These are phyloP conservation scores for Balanococcus diminutus DNA, from an alignment of 2,888 invertebrate species.

Conservation along the genomic window DNA sequence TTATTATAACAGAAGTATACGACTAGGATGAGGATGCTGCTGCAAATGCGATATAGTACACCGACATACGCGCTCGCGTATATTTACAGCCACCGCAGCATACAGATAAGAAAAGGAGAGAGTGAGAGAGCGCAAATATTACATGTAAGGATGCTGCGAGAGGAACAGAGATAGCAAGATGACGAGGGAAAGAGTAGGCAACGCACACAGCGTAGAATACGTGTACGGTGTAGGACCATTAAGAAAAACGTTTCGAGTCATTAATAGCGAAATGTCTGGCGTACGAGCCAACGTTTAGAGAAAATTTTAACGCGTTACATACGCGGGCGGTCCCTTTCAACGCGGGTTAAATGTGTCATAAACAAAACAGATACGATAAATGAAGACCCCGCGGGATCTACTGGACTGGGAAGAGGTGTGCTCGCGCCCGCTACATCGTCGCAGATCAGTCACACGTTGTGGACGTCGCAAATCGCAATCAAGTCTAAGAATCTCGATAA, in stretches of 20 bases:
- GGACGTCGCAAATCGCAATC: too few relatives aligned
- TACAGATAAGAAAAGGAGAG: not conserved
- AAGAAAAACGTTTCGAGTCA: constrained; percentile 43
- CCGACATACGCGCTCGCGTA: not conserved
- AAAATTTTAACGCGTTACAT: constrained; percentile 40
- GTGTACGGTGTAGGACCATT: not conserved
- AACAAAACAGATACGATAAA: constrained; percentile 22
- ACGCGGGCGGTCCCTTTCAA: constrained; percentile 40
- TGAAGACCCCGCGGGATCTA: not conserved
- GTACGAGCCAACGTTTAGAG: constrained; percentile 34
- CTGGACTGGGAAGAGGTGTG: not conserved
- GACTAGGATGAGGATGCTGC: not conserved
- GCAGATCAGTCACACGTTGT: too few relatives aligned
- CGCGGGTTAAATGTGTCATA: constrained; percentile 41
- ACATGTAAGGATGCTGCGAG: not conserved
- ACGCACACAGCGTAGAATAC: not conserved
- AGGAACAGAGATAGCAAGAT: not conserved
- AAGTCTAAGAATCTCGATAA: too few relatives aligned
- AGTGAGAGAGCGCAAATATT: not conserved
- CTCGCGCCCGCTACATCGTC: too few relatives aligned
- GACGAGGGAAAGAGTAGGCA: not conserved
- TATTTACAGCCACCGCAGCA: not conserved
- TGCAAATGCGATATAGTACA: not conserved
- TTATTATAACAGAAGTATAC: not conserved
- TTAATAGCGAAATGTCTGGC: constrained; percentile 39